Base-by-base conservation (phyloP, 2,888 invertebrate genomes). In the Maniola hyperantus region DNA sequence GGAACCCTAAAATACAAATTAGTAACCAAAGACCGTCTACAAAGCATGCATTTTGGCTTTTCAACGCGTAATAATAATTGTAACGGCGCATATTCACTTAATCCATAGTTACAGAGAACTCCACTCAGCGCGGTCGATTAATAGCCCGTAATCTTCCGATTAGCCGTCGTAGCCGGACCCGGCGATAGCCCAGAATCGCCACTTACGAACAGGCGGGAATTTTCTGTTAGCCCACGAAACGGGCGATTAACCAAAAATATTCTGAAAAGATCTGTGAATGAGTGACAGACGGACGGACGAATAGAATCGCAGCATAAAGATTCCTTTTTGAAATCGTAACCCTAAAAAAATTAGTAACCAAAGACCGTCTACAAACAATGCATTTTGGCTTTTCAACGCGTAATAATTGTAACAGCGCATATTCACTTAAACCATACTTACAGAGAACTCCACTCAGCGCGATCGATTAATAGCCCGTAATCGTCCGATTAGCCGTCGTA, bases 51-150 rank as follows among this genome's bases (percentile, higher is more conserved):
- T 54, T n/a, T 54, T 33, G 57, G 18, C 15, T 7, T n/a, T 15
- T 11, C 48, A 44, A 60, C 57, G 64, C 50, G 64, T 20, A 18
- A n/a, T n/a, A n/a, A n/a, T n/a, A n/a, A n/a, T n/a, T n/a, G 48
- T 55, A 64, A 64, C 59, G 46, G 58, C 20, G 33, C 48, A 59
- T 42, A 51, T 63, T 63, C 60, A 42, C 64, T n/a, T 64, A 61
- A 67, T 62, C 61, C 67, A 46, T 66, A n/a, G n/a, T n/a, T n/a
- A 69, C 61, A 66, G 66, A 51, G 69, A 69, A 64, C 44, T 67
- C 64, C 64, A 69, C 69, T 67, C 64, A 67, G 46, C 36, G 46
- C 44, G 58, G 60, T 44, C 50, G 34, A 55, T 58, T 69, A 64
- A 69, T 64, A 67, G 57, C 26, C 62, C 50, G 11, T 50, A 50